Evolutionary conservation across 2,113 vertebrate genomes (phyloP).

Genomic region (Bucco capensis): DNA sequence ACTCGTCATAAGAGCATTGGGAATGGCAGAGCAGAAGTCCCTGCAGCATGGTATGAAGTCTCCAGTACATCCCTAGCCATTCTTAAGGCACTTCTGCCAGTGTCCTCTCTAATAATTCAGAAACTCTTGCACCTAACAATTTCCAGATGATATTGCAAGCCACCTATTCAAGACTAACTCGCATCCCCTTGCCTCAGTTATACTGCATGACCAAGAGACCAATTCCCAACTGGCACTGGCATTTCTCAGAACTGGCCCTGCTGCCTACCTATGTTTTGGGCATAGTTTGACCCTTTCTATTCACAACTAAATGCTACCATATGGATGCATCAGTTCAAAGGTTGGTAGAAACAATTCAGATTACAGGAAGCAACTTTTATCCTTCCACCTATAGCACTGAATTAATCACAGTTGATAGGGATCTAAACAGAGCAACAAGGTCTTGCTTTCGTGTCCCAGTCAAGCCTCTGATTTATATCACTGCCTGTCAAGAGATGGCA

Average conservation of each 20-base stretch:
- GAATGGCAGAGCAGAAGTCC: neutral
- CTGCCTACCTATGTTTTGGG: neutral
- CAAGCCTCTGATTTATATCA: conserved; percentile 63
- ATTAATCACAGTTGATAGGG: conserved; percentile 55
- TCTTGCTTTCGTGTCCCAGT: neutral
- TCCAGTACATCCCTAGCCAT: neutral
- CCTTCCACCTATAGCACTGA: conserved; percentile 36
- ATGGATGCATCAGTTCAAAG: conserved; percentile 51
- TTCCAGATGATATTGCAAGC: neutral
- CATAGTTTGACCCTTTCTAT: neutral
- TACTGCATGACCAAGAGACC: neutral
- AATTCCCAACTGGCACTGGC: neutral
- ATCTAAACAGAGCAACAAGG: conserved; percentile 30
- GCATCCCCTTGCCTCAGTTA: neutral
- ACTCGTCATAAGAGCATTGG: neutral
- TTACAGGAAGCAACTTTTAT: conserved; percentile 15
- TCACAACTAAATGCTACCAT: conserved; percentile 34
- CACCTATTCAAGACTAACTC: neutral
- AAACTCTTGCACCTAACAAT: neutral
- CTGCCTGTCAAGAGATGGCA: conserved; percentile 59
- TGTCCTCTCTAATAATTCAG: neutral
- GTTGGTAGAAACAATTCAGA: conserved; percentile 32
- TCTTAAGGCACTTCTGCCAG: neutral
- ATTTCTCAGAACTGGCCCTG: neutral
- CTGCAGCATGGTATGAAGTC: neutral